These are phyloP conservation scores for Trypoxylus dichotomus DNA, from an alignment of 1,140 invertebrate species.

Conservation along the genomic window DNA sequence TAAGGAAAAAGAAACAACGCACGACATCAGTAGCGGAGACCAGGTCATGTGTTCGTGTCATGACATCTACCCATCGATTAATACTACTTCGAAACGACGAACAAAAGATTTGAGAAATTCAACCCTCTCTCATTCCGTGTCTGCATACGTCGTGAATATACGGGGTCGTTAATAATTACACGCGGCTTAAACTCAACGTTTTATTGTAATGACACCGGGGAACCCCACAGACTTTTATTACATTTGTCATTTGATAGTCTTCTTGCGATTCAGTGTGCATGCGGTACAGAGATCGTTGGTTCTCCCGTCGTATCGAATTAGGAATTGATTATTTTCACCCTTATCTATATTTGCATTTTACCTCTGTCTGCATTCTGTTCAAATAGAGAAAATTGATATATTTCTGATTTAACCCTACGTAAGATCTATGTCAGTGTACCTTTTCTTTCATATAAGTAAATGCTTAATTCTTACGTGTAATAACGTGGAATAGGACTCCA, in stretches of 20 bases:
- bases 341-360: conserved; percentile 27
- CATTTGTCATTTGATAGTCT: conserved; percentile 49
- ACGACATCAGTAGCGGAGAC: conserved; percentile 32
- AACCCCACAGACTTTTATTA: conserved; percentile 44
- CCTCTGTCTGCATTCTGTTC: not conserved
- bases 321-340: conserved; percentile 33
- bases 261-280: conserved; percentile 24
- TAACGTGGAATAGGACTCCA: no score
- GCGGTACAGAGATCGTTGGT: not conserved
- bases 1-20: not conserved
- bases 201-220: conserved; percentile 49
- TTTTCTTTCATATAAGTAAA: no score
- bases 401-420: not conserved
- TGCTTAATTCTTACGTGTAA: no score
- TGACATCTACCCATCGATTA: conserved; percentile 27
- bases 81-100: conserved; percentile 6
- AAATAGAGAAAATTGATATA: not conserved
- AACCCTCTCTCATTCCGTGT: conserved; percentile 29
- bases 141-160: not conserved
- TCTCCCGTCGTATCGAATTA: conserved; percentile 29
- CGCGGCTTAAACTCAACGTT: conserved; percentile 47
- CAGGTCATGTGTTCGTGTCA: not conserved
- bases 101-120: conserved; percentile 28
- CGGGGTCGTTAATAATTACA: conserved; percentile 45
- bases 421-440: no score